Base-by-base conservation (phyloP, 2,113 vertebrate species). In the Apistogramma diplotaenia region DNA sequence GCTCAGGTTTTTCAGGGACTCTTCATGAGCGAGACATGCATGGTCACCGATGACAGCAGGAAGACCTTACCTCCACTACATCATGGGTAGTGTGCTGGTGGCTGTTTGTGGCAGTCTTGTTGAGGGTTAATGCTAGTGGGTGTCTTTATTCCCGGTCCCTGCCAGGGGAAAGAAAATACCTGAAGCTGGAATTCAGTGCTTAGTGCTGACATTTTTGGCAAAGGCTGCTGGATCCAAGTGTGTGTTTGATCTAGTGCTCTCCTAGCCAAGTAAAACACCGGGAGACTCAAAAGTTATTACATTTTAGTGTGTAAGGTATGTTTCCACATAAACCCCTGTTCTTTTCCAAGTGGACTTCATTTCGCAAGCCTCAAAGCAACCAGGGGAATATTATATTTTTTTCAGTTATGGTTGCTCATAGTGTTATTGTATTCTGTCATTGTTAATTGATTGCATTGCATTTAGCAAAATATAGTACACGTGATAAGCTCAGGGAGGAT, bases 211-310 rank as follows among this genome's bases (percentile, higher is more conserved):
- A 90, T 91, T 94, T 95, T 93, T 96, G 95, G 95, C 95, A 89
- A 83, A 88, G 92, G 81, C 87, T 86, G 90, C 89, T 94, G 93
- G 93, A 94, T 91, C 88, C 77, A 57, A 89, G 93, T 93, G 91
- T 86, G 77, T 76, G 92, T 96, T 95, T 95, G 94, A 95, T 95
- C 94, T 94, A 43, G 3, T 54, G 54, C 83, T 86, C 88, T 89
- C 72, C 65, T 71, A 59, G 94, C 95, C 96, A 94, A 94, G 86
- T 90, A 92, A 95, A 94, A 95, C 93, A 96, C 93, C 15, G 82
- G 87, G 91, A 92, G 89, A 93, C 92, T 94, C 94, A 92, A 94
- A 92, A 92, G 93, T 95, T 95, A 95, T 95, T 95, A 94, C 92
- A 88, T 94, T 94, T 94, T 91, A 89, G 93, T 92, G 93, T 86